Conservation (phyloP, 2,797 vertebrate species). For the Centroberyx gerrardi region DNA sequence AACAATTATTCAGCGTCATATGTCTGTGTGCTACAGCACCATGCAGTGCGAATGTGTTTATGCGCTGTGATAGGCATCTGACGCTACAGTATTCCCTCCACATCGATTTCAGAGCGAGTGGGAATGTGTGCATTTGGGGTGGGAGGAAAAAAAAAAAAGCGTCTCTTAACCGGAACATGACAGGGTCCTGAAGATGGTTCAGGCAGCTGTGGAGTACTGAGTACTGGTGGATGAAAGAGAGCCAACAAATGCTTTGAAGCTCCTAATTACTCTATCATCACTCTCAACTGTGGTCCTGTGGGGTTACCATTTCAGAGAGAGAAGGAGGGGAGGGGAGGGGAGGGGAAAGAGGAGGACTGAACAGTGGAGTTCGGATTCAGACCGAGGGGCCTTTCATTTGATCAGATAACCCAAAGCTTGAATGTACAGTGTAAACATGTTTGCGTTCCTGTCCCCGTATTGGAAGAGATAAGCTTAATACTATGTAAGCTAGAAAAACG, state of each 20-base stretch:
- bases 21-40: conserved; percentile 33
- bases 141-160: conserved; percentile 7
- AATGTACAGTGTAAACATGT: conserved; percentile 55
- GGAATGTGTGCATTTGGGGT: conserved; percentile 45
- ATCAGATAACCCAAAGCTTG: conserved; percentile 62
- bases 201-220: conserved; percentile 46
- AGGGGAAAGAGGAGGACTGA: conserved; percentile 31
- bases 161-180: conserved; percentile 36
- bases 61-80: conserved; percentile 32
- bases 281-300: conserved; percentile 52
- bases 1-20: conserved; percentile 8
- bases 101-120: conserved; percentile 50
- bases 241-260: conserved; percentile 68
- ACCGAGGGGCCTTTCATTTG: conserved; percentile 46
- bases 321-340: conserved; percentile 21
- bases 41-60: conserved; percentile 40
- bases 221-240: conserved; percentile 38
- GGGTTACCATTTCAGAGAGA: conserved; percentile 55
- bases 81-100: conserved; percentile 48
- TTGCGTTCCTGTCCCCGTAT: conserved; percentile 46
- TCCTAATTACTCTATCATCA: conserved; percentile 69
- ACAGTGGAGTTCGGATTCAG: not conserved
- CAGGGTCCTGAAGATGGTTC: conserved; percentile 30
- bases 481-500: conserved; percentile 37
- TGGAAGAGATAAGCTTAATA: conserved; percentile 18